Base-by-base conservation (phyloP, 2,888 invertebrate species). In the Zaprionus obscuricornis region DNA sequence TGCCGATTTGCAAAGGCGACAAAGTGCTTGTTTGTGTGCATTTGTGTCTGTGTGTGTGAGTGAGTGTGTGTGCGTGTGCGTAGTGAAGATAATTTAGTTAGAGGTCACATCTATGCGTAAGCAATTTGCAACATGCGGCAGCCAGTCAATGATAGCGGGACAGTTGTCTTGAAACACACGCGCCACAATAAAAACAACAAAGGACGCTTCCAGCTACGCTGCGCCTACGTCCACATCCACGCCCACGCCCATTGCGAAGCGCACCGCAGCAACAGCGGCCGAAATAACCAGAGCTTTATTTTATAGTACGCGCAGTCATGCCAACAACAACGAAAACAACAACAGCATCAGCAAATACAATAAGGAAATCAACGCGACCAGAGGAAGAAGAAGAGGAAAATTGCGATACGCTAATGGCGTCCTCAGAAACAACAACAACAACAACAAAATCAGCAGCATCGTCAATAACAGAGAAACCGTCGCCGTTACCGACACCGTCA, bases 291-390 rank as follows among this genome's bases (percentile, higher is more conserved):
- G 10, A 63, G 56, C 42, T 42, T 54, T 34, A 34, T 71, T 76
- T 85, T 81, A 83, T 85, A 83, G 78, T 74, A 73, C 63, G 62
- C 54, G 60, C 60, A 71, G 72, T 64, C 64, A 74, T 75, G 83
- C 79, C 83, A 74, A 74, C 66, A 74, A 69, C 77, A 62, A 67
- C 63, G 70, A 65, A 67, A 62, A 55, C 59, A 56, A 54, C 58
- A 66, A 55, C 55, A 50, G 33, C 63, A 40, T n/a, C n/a, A n/a
- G n/a, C n/a, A n/a, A n/a, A n/a, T n/a, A 42, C 62, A 26, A 20
- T 43, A 40, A 36, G 20, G 14, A 39, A 64, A 36, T 20, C 65
- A 39, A 40, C 68, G n/a, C n/a, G n/a, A 39, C 43, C 54, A 52
- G 54, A 40, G 39, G 42, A 58, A 34, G 57, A 66, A 54, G 62